Conservation (phyloP, 2,888 invertebrate species). For the Ecdyonurus torrentis region DNA sequence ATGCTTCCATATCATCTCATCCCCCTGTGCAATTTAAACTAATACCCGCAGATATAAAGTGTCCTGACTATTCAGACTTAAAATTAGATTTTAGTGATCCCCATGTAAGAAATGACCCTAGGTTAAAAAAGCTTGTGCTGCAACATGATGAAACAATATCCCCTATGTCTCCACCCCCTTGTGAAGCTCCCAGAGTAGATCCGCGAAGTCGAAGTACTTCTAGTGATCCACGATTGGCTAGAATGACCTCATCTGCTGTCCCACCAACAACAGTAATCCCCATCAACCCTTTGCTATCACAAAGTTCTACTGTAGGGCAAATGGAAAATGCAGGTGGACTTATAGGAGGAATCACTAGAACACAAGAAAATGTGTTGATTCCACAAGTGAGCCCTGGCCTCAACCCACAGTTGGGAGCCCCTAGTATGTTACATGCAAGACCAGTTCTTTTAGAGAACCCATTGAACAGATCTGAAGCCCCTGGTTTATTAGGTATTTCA, state of each 20-base stretch:
- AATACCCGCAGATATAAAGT: slow-evolving; percentile 13
- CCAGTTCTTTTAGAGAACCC: neutral
- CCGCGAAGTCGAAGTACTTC: slow-evolving; percentile 2
- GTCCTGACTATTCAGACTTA: slow-evolving; percentile 55
- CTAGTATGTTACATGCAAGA: neutral
- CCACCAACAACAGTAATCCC: neutral
- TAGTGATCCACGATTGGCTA: neutral
- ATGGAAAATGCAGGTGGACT: neutral
- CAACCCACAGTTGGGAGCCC: neutral
- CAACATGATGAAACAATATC: neutral
- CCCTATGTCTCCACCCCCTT: neutral
- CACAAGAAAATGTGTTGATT: neutral
- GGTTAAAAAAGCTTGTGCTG: slow-evolving; percentile 43
- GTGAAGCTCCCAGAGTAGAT: slow-evolving; percentile 1
- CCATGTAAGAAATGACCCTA: slow-evolving; percentile 47
- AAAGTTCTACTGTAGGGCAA: neutral
- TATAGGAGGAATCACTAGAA: neutral
- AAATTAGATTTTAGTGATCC: slow-evolving; percentile 40
- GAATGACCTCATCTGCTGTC: neutral
- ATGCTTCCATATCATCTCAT: slow-evolving; percentile 64
- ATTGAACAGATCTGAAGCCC: neutral
- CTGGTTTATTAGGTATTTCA: neutral
- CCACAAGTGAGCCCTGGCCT: neutral
- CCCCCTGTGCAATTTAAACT: slow-evolving; percentile 53
- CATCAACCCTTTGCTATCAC: neutral